Base-by-base conservation (phyloP, 1,140 invertebrate genomes). In the Oedothorax gibbosus region DNA sequence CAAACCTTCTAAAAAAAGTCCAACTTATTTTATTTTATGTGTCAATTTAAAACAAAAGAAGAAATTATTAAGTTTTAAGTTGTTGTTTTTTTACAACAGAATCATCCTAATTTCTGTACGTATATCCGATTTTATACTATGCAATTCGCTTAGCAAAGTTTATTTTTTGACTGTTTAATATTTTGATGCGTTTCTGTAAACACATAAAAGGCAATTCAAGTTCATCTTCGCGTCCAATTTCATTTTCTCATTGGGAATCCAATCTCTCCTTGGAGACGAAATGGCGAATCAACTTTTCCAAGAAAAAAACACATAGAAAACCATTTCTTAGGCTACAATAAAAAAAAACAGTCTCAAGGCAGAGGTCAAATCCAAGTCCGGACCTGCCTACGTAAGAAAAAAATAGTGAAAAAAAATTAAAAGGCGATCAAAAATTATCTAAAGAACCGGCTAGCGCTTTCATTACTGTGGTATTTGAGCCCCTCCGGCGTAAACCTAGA, bases 401-500 rank as follows among this genome's bases (percentile, higher is more conserved):
- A 72, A 72, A 50, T 51, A 53, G 69, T 53, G 57, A 65, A 77
- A 62, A 21, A 62, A 79, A 79, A 66, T 79, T 66, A 79, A 77
- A 73, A 75, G 54, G 53, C 72, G 77, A 68, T 49, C 77, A 56
- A 79, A 78, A 77, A 54, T 78, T 68, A 68, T 56, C 35, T 35
- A 2, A 35, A n/a, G 65, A 79, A 79, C 77, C 77, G 77, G 77
- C 57, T 79, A 68, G 77, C 62, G 64, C 77, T 21, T 79, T 79
- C 77, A 79, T 79, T 79, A 79, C 65, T 79, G 65, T 68, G 77
- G 77, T 68, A 79, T 79, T 79, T 56, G 77, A 79, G 51, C 77
- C 77, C 50, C 21, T n/a, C 35, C 9, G 11, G 18, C 49, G 49
- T 51, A 18, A 68, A 66, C 62, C 20, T 12, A 21, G 64, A 57